Evolutionary conservation across 2,888 invertebrate species (phyloP), one percentile per base, ranked within the genome.

Genomic region (Neria commutata): DNA sequence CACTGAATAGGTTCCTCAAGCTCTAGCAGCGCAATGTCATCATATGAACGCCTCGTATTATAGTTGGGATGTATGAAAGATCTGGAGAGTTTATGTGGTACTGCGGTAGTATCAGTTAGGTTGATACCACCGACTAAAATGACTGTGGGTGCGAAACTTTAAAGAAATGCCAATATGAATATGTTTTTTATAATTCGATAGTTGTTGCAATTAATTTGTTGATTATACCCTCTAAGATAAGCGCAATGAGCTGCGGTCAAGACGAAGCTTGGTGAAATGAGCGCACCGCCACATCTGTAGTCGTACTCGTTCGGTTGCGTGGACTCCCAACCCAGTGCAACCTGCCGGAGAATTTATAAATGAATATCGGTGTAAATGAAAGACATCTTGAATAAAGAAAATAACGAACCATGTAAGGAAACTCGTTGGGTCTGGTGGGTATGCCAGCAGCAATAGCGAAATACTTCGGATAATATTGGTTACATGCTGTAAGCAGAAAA

Each of bases 391-490:
- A 29, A 29, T 29, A 6, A 29, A 29, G 29, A 29, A 8, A 29
- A 29, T 8, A 29, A 8, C 29, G 11, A 29, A 29, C 47, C 49
- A 55, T 49, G 6, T 25, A 55, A 3, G 52, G 52, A 25, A 52
- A 37, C 16, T 57, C 54, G 25, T 34, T 45, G 26, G 21, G 33
- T 16, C 3, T 8, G 3, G 54, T 47, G 14, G 2, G 17, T 21
- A 29, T 33, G 33, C 54, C 54, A 1, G 2, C 6, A 8, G 25
- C 42, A 40, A 52, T 42, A 6, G n/a, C 52, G 37, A 34, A 50
- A 6, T 16, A 5, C n/a, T 25, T 25, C 17, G 26, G 11, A 11
- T 29, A 29, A 11, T 29, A 40, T 8, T 2, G 11, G 40, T 52
- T 25, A 16, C 52, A 52, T 23, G 23, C 52, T 52, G 6, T 1